Conservation (phyloP, 1,140 invertebrate species). For the Theocolax elegans region DNA sequence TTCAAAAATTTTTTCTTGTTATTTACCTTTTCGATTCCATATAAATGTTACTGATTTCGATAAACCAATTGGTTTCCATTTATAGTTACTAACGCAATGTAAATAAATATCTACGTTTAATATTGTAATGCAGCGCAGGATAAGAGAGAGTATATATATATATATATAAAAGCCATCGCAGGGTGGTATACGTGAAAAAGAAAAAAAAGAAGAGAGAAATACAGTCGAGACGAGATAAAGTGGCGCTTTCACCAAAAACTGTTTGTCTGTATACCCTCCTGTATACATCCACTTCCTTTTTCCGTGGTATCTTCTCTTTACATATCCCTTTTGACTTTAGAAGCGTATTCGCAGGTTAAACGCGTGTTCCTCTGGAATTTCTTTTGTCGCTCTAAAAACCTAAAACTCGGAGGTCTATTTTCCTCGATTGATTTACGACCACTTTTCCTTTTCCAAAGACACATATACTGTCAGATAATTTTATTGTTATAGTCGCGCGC, state of each 20-base stretch:
- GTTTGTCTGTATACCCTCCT: too few relatives aligned
- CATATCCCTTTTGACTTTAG: slow-evolving; percentile 23
- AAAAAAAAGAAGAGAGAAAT: not conserved
- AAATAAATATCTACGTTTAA: too few relatives aligned
- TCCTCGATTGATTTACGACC: not conserved
- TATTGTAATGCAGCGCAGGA: too few relatives aligned
- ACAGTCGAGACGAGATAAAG: slow-evolving; percentile 7
- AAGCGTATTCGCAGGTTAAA: not conserved
- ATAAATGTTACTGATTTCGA: too few relatives aligned
- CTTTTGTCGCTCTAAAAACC: slow-evolving; percentile 33
- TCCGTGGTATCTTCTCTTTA: slow-evolving; percentile 1
- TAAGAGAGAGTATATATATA: too few relatives aligned
- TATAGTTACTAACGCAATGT: too few relatives aligned
- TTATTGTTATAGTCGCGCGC: too few relatives aligned
- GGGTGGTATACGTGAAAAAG: not conserved
- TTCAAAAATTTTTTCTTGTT: too few relatives aligned
- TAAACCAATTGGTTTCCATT: too few relatives aligned
- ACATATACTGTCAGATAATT: too few relatives aligned
- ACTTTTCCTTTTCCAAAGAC: too few relatives aligned
- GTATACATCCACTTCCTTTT: slow-evolving; percentile 21
- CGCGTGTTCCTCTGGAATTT: slow-evolving; percentile 10
- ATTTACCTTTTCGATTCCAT: too few relatives aligned
- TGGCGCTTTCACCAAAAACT: slow-evolving; percentile 34
- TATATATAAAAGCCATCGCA: not conserved
- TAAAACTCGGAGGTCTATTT: slow-evolving; percentile 18